Base-by-base conservation (phyloP, 2,888 invertebrate genomes). In the Trichogramma evanescens region DNA sequence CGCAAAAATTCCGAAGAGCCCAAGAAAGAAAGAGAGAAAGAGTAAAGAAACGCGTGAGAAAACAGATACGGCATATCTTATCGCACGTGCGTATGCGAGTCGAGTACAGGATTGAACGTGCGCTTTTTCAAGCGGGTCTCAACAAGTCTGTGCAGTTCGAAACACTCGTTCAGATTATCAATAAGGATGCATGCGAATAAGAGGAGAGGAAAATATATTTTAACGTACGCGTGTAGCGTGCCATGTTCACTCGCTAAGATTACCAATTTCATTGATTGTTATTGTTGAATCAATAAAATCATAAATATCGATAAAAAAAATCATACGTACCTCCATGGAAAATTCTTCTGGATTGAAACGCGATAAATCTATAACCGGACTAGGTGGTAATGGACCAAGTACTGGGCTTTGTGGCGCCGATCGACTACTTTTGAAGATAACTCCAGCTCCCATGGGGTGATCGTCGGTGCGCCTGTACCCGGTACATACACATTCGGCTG, bases 401-500 rank as follows among this genome's bases (percentile, higher is more conserved):
- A 75, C 64, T 13, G 77, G 77, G 67, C 78, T 77, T 56, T 77
- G 75, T 10, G 78, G 75, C 50, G 74, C 73, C 7, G 75, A 75
- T 59, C 69, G 69, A 45, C 66, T 65, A 59, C 73, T 75, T 62
- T 78, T 77, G 63, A 79, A 79, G 53, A 79, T 76, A 26, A 77
- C 70, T 26, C 77, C 78, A 57, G 78, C 78, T 40, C 79, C 79
- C 66, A 79, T 72, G 45, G 79, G 77, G 66, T 80, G 79, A 55
- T 82, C 82, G 56, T 80, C 80, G 2, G 81, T 82, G 64, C 84
- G 79, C n/a, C 85, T 73, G 74, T 86, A 87, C 4, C 86, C 84
- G 1, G 87, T 86, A 72, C 87, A 87, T 10, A 86, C 83, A 73
- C 87, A 87, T 41, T 83, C 80, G 1, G 80, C 80, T 41, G 80